Conservation (phyloP, 2,113 vertebrate species). For the Acanthisitta chloris region DNA sequence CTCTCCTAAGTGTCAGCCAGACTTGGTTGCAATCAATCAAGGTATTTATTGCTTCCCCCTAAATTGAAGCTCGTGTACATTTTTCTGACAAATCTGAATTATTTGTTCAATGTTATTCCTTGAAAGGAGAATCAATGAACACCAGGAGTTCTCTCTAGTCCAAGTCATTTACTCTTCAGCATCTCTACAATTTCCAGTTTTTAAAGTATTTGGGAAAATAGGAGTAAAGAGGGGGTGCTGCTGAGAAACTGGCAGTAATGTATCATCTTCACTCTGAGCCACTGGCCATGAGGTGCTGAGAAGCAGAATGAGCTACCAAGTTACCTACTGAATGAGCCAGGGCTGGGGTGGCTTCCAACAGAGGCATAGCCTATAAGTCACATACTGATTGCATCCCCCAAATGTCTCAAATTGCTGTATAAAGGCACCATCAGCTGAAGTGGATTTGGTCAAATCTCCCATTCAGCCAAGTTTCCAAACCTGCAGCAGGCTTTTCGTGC, state of each 20-base stretch:
- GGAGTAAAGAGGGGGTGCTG: background rate
- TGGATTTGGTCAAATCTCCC: background rate
- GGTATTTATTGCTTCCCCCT: conserved; percentile 17
- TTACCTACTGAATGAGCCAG: background rate
- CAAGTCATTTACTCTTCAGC: conserved; percentile 8
- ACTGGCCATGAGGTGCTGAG: background rate
- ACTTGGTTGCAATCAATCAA: conserved; percentile 40
- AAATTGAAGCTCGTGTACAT: conserved; percentile 17
- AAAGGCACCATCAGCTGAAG: background rate
- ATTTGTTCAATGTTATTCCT: conserved; percentile 2
- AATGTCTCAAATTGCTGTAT: background rate
- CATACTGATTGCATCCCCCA: background rate
- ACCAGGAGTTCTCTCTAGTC: background rate
- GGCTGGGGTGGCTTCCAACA: background rate
- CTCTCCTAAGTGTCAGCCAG: background rate
- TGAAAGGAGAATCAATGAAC: conserved; percentile 4
- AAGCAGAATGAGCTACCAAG: background rate
- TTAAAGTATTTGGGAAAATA: background rate
- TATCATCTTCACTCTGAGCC: background rate
- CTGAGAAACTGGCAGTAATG: background rate
- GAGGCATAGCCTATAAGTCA: background rate
- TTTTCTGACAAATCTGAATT: conserved; percentile 54
- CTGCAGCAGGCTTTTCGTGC: background rate
- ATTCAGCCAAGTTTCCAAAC: background rate
- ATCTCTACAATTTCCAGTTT: background rate